Evolutionary conservation across 1,140 invertebrate species (phyloP), one percentile per base, ranked within the genome.

Genomic region (Stenopsyche tienmushanensis): DNA sequence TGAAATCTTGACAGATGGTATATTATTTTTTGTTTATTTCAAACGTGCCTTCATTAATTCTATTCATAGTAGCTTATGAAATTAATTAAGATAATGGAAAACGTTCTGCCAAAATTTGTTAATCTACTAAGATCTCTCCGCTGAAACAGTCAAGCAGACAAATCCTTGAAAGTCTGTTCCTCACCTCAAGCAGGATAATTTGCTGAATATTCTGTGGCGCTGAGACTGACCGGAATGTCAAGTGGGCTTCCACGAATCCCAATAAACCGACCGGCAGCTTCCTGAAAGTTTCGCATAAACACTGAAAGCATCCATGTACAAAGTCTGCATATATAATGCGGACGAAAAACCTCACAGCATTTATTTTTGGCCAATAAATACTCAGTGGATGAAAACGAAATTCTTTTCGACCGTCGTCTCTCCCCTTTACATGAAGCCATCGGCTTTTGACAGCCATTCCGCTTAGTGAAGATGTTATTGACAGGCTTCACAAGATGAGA

Each of bases 161-260:
- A 39, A 13, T 34, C 29, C 13, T 13, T 34, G 29, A 42, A 25
- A 29, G 21, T 29, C 49, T 21, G 53, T 18, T 47, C 57, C 21
- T 39, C n/a, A 55, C 45, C 64, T 58, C 64, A 25, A 18, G 39
- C 47, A 39, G 57, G 34, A 54, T 66, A 66, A 66, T 66, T 66
- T 60, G 44, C 29, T 58, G 53, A 66, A 66, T 66, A 66, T 66
- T 66, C 64, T 3, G 20, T 13, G 45, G 25, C 17, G 21, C 24
- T n/a, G 17, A 10, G 21, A 34, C 34, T 64, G 53, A 25, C 54
- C 39, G 49, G 60, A 63, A 63, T 63, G 26, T 63, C 60, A 63
- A 63, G 60, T 63, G 25, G 60, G 9, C 18, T 42, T 2, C 42
- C 25, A 47, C 25, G 18, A 18, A 10, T 5, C 29, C 13, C 54